A percentile compares a stretch with the other conserved stretches of the same genome.
These are phyloP conservation scores for Chinchilla lanigera DNA, from an alignment of 2,113 vertebrate species.

Conservation along the genomic window DNA sequence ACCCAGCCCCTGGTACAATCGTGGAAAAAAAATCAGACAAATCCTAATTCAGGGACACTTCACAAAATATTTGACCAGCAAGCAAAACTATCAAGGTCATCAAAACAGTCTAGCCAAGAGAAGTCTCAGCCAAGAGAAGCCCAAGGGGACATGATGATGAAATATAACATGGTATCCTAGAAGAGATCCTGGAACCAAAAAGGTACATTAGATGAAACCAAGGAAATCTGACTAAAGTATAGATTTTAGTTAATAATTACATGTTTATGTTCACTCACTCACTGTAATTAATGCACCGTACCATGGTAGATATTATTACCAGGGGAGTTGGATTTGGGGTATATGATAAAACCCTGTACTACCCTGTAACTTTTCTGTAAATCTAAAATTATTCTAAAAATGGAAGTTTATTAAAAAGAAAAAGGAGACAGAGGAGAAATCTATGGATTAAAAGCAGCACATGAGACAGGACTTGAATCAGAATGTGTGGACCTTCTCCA, in stretches of 20 bases:
- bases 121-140: not conserved
- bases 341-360: not conserved
- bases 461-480: not conserved
- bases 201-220: not conserved
- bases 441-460: not conserved
- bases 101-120: not conserved
- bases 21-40: not conserved
- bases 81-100: not conserved
- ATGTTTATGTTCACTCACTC: not conserved
- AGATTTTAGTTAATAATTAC: not conserved
- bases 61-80: not conserved
- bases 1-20: not conserved
- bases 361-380: not conserved
- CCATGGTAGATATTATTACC: not conserved
- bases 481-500: not conserved
- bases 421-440: not conserved
- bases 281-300: not conserved
- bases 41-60: not conserved
- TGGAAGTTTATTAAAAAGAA: not conserved
- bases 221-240: not conserved
- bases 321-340: not conserved
- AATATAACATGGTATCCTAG: not conserved
- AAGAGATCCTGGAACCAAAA: not conserved
- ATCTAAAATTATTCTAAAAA: conserved; percentile 1
- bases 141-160: not conserved